A percentile compares a stretch with the other conserved stretches of the same genome.
phyloP scores from a whole-genome alignment of 2,888 invertebrate species.

The Acrocera orbiculus region DNA sequence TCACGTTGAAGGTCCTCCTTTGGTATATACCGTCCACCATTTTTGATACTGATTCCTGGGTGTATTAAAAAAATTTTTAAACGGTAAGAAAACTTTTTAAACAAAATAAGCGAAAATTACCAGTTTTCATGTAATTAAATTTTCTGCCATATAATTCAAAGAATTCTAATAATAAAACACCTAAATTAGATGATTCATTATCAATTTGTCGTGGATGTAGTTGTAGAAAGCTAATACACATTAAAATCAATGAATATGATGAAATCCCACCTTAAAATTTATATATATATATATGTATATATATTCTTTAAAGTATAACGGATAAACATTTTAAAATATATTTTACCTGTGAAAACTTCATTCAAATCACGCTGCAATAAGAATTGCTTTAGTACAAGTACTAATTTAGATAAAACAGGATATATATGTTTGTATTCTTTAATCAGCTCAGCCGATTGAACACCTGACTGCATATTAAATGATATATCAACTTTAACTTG shows the following conservation, averaged over 20 bases:
- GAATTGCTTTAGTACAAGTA: conserved; percentile 97
- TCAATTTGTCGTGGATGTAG: conserved; percentile 74
- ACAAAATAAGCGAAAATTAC: no score
- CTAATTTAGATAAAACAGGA: conserved; percentile 82
- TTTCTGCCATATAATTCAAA: conserved; percentile 93
- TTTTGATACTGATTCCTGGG: conserved; percentile 63
- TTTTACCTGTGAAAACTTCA: conserved; percentile 81
- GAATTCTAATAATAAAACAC: conserved; percentile 89
- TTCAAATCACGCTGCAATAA: conserved; percentile 93
- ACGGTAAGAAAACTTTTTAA: no score
- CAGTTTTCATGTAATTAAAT: conserved; percentile 90
- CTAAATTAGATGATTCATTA: conserved; percentile 58
- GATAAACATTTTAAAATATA: no score
- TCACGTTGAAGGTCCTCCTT: conserved; percentile 87
- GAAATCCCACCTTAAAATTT: conserved; percentile 66
- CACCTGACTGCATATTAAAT: conserved; percentile 97
- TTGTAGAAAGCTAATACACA: conserved; percentile 95
- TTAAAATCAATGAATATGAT: conserved; percentile 93
- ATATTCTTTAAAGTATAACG: no score
- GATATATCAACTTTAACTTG: conserved; percentile 93
- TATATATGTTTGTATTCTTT: conserved; percentile 75
- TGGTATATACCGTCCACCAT: conserved; percentile 82
- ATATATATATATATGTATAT: no score
- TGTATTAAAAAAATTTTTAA: not conserved
- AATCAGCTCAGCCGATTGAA: conserved; percentile 90